Percentiles rank a stretch among this genome's conserved stretches.
phyloP scores from a whole-genome alignment of 2,888 invertebrate genomes.

The Eupeodes latifasciatus region DNA sequence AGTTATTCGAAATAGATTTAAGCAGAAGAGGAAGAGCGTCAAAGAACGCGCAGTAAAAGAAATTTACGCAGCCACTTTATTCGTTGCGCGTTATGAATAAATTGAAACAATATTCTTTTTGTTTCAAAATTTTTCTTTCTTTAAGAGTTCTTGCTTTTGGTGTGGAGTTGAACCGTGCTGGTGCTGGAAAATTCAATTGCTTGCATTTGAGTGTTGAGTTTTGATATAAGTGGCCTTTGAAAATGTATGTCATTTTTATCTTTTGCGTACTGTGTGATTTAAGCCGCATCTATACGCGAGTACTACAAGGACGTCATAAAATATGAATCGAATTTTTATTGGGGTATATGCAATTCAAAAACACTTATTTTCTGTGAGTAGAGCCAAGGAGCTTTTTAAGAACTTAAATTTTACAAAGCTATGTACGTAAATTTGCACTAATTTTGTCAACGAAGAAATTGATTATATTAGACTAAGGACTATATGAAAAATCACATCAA shows the following conservation, averaged over 20 bases:
- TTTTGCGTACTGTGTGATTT: not conserved
- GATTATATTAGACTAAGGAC: no score
- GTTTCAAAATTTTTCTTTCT: not conserved
- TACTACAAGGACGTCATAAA: not conserved
- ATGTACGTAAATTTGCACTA: no score
- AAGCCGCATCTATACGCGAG: not conserved
- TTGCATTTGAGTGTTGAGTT: not conserved
- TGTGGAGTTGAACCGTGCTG: not conserved
- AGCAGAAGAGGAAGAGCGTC: not conserved
- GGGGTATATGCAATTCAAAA: no score
- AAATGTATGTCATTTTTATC: not conserved
- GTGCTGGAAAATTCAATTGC: conserved; percentile 1
- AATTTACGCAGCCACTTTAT: not conserved
- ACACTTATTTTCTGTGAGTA: no score
- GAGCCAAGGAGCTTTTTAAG: no score
- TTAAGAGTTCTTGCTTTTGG: not conserved
- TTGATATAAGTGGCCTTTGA: not conserved
- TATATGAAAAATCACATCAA: no score
- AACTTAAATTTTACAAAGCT: no score
- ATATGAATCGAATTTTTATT: not conserved
- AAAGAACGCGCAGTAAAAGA: not conserved
- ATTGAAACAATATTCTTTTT: conserved; percentile 14
- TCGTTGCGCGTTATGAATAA: not conserved
- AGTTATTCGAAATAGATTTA: conserved; percentile 12
- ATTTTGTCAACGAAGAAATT: no score